These are phyloP conservation scores for Mustela lutreola DNA, from an alignment of 2,113 vertebrate genomes.

Conservation along the genomic window DNA sequence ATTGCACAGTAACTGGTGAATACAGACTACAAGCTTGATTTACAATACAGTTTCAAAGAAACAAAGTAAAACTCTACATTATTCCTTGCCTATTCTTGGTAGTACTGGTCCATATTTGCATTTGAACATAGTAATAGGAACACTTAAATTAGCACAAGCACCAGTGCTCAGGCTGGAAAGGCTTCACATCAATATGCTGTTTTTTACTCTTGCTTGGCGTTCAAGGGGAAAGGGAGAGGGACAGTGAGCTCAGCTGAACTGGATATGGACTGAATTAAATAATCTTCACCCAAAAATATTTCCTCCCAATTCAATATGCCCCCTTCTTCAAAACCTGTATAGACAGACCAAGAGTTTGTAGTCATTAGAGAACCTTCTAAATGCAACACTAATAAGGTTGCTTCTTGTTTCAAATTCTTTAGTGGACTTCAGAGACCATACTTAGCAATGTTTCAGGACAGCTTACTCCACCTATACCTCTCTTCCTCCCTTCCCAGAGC, in stretches of 20 bases:
- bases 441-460: not conserved
- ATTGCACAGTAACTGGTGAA: not conserved
- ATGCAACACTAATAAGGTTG: not conserved
- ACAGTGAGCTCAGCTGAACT: not conserved
- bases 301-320: not conserved
- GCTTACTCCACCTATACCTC: not conserved
- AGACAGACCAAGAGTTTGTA: not conserved
- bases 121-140: not conserved
- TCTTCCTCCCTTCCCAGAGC: not conserved
- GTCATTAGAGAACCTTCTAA: not conserved
- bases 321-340: not conserved
- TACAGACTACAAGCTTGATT: not conserved
- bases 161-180: not conserved
- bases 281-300: not conserved
- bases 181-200: not conserved
- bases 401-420: not conserved
- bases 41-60: conserved; percentile 9
- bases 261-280: not conserved
- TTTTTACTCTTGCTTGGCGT: not conserved
- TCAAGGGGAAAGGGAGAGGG: not conserved
- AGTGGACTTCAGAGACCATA: not conserved
- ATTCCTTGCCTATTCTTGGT: not conserved
- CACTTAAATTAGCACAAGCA: not conserved
- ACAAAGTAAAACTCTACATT: not conserved
- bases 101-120: not conserved